Evolutionary conservation across 2,888 invertebrate species (phyloP), one percentile per base, ranked within the genome.

Genomic region (Microctonus hyperodae): DNA sequence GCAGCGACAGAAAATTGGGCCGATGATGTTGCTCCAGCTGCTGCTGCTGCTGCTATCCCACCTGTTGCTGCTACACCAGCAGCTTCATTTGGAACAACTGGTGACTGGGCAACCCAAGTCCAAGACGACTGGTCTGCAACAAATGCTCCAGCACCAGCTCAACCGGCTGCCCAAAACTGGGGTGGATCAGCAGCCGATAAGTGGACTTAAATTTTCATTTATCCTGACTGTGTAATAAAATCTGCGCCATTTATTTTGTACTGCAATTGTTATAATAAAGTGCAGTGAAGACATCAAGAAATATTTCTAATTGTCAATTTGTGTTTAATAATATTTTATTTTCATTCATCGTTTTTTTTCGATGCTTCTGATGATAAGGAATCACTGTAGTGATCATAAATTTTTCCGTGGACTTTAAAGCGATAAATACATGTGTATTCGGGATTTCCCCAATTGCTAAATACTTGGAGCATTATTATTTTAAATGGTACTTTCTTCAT

Each of bases 51-150:
- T 33, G 76, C 16, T 20, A 44, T 1, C 16, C 16, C 13, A 16
- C 5, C 22, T 22, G 55, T 55, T 31, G 79, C 81, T 16, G 78
- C 80, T 48, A 78, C 80, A 16, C 75, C 79, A 6, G 80, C 80
- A 9, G 75, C 81, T 51, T 85, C 73, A 23, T 75, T 76, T n/a
- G 50, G 72, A 13, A 60, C 76, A 0, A 56, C 70, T 25, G 55
- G 68, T 31, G 73, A 73, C 35, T 73, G 72, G 72, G 64, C 72
- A 5, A 68, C 72, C 11, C 72, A 69, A 53, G 68, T 69, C 1
- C 88, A 87, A 81, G 88, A 88, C 69, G 88, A 89, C 79, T 88
- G 88, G 87, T 85, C 86, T 6, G 81, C 85, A 4, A 78, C 86
- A 0, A 81, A 87, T 0, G 74, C 84, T 6, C 78, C 76, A 44